Percentiles rank a stretch among this genome's conserved stretches.
Evolutionary conservation across 2,888 invertebrate genomes (phyloP).

Genomic region (Corythucha ciliata): DNA sequence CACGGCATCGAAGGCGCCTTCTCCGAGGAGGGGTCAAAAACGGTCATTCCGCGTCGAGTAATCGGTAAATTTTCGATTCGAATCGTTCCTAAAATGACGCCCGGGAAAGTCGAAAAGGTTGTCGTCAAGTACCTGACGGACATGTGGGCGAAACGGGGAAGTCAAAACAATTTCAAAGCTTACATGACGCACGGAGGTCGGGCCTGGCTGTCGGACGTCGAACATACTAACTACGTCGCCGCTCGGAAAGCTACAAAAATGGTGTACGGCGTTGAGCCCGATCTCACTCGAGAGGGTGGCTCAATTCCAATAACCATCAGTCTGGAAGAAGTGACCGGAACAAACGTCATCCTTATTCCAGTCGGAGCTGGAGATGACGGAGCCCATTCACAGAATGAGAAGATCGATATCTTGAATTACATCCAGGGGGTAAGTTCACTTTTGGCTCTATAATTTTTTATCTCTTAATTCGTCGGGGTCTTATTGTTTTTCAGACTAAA

Average conservation of each 20-base stretch:
- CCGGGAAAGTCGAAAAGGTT: slow-evolving; percentile 67
- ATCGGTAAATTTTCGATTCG: slow-evolving; percentile 95
- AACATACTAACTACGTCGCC: slow-evolving; percentile 86
- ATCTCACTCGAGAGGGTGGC: slow-evolving; percentile 93
- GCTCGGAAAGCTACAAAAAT: slow-evolving; percentile 69
- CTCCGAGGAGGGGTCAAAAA: slow-evolving; percentile 85
- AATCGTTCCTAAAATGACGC: slow-evolving; percentile 89
- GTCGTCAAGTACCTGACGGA: slow-evolving; percentile 69
- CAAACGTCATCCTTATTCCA: slow-evolving; percentile 88
- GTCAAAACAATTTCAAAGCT: slow-evolving; percentile 74
- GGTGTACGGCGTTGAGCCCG: slow-evolving; percentile 85
- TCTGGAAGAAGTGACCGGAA: slow-evolving; percentile 69
- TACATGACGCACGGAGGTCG: slow-evolving; percentile 64
- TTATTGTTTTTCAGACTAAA: slow-evolving; percentile 65
- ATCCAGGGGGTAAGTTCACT: slow-evolving; percentile 72
- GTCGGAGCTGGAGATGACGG: slow-evolving; percentile 95
- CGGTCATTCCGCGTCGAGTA: slow-evolving; percentile 88
- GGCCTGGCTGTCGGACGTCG: slow-evolving; percentile 88
- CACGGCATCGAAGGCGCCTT: slow-evolving; percentile 96
- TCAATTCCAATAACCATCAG: slow-evolving; percentile 82
- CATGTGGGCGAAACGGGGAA: slow-evolving; percentile 66
- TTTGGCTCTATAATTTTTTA: neutral
- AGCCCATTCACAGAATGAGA: slow-evolving; percentile 98
- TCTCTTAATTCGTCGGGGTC: neutral
- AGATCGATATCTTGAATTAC: slow-evolving; percentile 84